A percentile compares a stretch with the other conserved stretches of the same genome.
Evolutionary conservation across 2,797 vertebrate genomes (phyloP).

Genomic region (Anguilla obscura): DNA sequence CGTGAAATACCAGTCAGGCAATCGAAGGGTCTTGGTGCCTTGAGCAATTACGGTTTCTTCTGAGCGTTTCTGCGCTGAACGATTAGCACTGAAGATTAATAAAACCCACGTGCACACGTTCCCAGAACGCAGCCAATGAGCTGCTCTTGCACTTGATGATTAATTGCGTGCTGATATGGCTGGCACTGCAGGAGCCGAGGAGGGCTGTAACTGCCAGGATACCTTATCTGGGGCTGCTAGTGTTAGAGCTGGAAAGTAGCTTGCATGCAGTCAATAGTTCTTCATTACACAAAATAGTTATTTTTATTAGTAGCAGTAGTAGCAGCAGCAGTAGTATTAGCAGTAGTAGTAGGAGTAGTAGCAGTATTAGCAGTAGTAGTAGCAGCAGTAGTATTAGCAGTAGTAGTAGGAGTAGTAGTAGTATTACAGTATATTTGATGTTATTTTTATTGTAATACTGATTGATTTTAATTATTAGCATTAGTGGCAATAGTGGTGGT

Average conservation of each 20-base stretch:
- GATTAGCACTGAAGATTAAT: neutral
- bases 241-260: neutral
- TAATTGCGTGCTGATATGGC: slow-evolving; percentile 11
- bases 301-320: no score
- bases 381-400: no score
- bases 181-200: neutral
- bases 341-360: no score
- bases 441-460: no score
- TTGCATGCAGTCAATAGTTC: neutral
- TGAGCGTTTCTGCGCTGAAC: neutral
- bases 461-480: neutral
- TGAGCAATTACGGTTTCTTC: neutral
- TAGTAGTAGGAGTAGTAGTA: no score
- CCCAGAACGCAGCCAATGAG: neutral
- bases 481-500: neutral
- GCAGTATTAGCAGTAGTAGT: no score
- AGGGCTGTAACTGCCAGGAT: neutral
- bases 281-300: neutral
- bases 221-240: neutral
- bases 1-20: neutral
- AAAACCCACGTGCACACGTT: neutral
- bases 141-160: neutral
- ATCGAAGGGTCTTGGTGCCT: neutral
- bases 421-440: no score
- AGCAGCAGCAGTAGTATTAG: no score